A percentile compares a stretch with the other conserved stretches of the same genome.
phyloP scores from a whole-genome alignment of 2,888 invertebrate genomes.

The Ochlodes sylvanus region DNA sequence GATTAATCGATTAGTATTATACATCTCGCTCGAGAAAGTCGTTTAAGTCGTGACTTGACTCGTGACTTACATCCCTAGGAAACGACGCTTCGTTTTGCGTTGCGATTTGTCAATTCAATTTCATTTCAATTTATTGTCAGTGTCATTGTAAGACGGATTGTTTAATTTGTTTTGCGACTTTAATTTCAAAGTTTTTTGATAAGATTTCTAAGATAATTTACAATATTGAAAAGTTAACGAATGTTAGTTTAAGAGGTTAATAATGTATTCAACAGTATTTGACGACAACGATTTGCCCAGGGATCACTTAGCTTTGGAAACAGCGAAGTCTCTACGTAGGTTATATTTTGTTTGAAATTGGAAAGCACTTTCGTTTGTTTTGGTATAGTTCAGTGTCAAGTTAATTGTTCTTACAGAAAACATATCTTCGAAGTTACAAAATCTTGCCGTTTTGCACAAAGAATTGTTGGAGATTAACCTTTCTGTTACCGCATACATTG shows the following conservation, averaged over 20 bases:
- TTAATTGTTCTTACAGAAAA: slow-evolving; percentile 65
- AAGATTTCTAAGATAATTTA: slow-evolving; percentile 37
- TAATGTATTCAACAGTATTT: slow-evolving; percentile 78
- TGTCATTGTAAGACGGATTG: slow-evolving; percentile 8
- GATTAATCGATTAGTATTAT: not conserved
- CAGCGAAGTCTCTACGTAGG: slow-evolving; percentile 75
- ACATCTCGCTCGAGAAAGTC: too few relatives aligned
- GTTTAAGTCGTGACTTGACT: too few relatives aligned
- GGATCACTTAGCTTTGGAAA: slow-evolving; percentile 69
- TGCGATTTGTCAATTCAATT: not conserved
- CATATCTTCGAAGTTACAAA: slow-evolving; percentile 65
- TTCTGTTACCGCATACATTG: slow-evolving; percentile 72
- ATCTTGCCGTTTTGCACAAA: slow-evolving; percentile 67
- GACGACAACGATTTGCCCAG: slow-evolving; percentile 72
- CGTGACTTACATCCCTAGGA: not conserved
- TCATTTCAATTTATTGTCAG: slow-evolving; percentile 12
- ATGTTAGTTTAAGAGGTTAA: slow-evolving; percentile 59
- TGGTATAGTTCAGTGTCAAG: slow-evolving; percentile 39
- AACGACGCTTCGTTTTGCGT: slow-evolving; percentile 49
- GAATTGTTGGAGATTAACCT: slow-evolving; percentile 79
- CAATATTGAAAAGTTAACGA: slow-evolving; percentile 41
- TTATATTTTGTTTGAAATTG: slow-evolving; percentile 73
- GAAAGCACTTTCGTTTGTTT: slow-evolving; percentile 62
- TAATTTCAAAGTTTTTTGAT: slow-evolving; percentile 42
- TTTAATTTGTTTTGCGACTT: slow-evolving; percentile 1